phyloP scores from a whole-genome alignment of 1,140 invertebrate genomes.

The Diorhabda carinulata region DNA sequence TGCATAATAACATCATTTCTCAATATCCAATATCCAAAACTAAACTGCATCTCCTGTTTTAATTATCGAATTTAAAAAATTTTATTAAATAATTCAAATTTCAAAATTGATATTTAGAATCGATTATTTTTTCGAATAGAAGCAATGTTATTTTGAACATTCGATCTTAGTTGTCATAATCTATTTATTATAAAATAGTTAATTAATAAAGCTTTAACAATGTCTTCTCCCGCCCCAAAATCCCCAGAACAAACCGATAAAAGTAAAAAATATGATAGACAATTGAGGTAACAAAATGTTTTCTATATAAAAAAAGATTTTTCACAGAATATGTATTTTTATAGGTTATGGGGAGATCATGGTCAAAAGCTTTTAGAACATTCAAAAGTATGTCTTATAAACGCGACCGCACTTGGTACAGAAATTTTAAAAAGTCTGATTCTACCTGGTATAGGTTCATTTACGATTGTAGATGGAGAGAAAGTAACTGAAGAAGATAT shows the following conservation, averaged over 20 bases:
- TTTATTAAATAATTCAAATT: too few species aligned
- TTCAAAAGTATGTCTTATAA: slow-evolving; percentile 89
- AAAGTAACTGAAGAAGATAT: slow-evolving; percentile 85
- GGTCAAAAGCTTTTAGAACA: slow-evolving; percentile 85
- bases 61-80: too few species aligned
- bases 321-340: slow-evolving; percentile 27
- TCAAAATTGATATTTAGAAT: too few species aligned
- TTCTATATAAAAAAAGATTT: slow-evolving; percentile 7
- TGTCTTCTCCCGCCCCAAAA: slow-evolving; percentile 74
- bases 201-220: slow-evolving; percentile 34
- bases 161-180: not conserved
- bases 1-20: too few species aligned
- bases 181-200: not conserved
- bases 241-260: slow-evolving; percentile 66
- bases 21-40: too few species aligned
- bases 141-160: not conserved
- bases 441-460: slow-evolving; percentile 91
- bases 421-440: slow-evolving; percentile 94
- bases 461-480: slow-evolving; percentile 91
- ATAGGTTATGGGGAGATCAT: slow-evolving; percentile 94
- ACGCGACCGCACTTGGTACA: slow-evolving; percentile 90
- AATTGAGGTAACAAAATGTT: slow-evolving; percentile 60
- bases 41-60: too few species aligned
- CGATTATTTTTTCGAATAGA: not conserved
- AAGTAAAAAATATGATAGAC: slow-evolving; percentile 70